These are phyloP conservation scores for Chrysomallon squamiferum DNA, from an alignment of 1,140 invertebrate genomes.

Conservation along the genomic window DNA sequence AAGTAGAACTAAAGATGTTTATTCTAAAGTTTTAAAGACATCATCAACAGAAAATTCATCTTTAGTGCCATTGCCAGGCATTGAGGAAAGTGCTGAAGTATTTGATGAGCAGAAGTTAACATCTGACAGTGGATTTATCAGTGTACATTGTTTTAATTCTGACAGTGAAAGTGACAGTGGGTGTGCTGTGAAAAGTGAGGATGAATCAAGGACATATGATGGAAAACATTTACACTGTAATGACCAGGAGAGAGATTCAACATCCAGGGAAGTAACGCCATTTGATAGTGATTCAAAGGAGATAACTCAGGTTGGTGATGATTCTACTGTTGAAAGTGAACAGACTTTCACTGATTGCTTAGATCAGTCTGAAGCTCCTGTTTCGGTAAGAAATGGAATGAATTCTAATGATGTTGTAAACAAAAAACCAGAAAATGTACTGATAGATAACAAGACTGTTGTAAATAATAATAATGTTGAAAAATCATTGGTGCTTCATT, in stretches of 20 bases:
- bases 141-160: conserved; percentile 28
- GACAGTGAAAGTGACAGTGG: conserved; percentile 33
- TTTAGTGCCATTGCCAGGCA: neutral
- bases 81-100: conserved; percentile 9
- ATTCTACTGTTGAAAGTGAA: neutral
- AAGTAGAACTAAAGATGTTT: no score
- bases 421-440: no score
- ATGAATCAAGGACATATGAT: neutral
- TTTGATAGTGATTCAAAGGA: neutral
- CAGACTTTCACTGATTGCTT: neutral
- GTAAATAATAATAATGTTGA: no score
- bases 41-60: no score
- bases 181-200: conserved; percentile 11
- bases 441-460: no score
- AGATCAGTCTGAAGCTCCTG: neutral
- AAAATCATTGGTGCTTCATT: no score
- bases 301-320: neutral
- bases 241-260: neutral
- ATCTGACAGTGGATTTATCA: conserved; percentile 32
- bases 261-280: neutral
- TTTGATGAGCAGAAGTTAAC: conserved; percentile 20
- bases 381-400: no score
- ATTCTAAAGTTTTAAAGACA: no score
- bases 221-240: neutral
- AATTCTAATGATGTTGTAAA: no score